Evolutionary conservation across 1,140 invertebrate genomes (phyloP), one percentile per base, ranked within the genome.

Genomic region (Lasioglossum baleicum): DNA sequence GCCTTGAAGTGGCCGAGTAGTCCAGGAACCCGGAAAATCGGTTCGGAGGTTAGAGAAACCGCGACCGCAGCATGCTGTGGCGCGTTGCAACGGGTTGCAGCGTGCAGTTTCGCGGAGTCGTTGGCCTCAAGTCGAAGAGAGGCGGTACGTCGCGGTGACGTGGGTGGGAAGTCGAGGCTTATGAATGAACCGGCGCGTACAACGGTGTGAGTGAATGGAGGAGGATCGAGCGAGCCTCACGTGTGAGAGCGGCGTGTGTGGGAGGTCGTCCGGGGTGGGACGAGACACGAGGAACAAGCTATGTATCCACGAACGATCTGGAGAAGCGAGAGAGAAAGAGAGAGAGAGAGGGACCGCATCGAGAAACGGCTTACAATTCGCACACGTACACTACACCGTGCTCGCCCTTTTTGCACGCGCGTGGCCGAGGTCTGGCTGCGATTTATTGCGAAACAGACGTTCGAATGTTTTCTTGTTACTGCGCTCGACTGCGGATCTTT

Each of bases 111-210:
- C 35, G 69, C 75, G 63, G 75, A 87, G 81, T 88, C 83, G 74
- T 87, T 87, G 86, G 86, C 86, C 83, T 60, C 75, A 48, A 78
- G 65, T 76, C 83, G 65, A 83, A 73, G 73, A 83, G 65, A 65
- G 77, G 78, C 70, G 75, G 82, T 82, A 77, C 75, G 73, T 42
- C 48, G 82, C 67, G 75, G 60, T 81, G 73, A 82, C 83, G 83
- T 87, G 84, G 78, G 85, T 87, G 81, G 81, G 74, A 80, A 86
- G 79, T 26, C 65, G 73, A 82, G 80, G 58, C 75, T 87, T 88
- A 85, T 88, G 88, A 88, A 88, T 88, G 88, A 88, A 88, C 83
- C 83, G 83, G 58, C 75, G 64, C 73, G 85, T 83, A 80, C 80
- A 80, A 40, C 75, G 83, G 83, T 81, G 87, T 78, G 77, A 85